Evolutionary conservation across 2,797 vertebrate species (phyloP).

Genomic region (Microchirus variegatus): DNA sequence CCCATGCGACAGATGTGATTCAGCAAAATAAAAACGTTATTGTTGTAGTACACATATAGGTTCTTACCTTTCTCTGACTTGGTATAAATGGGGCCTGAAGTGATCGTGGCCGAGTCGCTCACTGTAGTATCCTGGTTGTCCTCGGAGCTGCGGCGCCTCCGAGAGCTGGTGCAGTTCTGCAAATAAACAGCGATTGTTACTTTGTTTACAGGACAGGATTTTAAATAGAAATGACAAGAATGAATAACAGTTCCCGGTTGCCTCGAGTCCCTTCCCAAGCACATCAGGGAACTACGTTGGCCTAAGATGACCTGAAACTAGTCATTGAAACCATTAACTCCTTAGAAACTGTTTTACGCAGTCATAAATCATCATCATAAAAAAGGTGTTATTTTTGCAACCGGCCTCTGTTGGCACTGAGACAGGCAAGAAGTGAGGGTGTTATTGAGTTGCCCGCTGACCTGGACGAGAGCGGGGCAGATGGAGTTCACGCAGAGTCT

Average conservation of each 20-base stretch:
- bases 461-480: conserved; percentile 65
- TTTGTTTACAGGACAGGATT: too few relatives aligned
- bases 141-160: conserved; percentile 42
- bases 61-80: conserved; percentile 58
- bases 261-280: too few relatives aligned
- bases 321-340: too few relatives aligned
- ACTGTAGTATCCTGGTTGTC: conserved; percentile 50
- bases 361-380: too few relatives aligned
- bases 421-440: too few relatives aligned
- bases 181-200: not conserved
- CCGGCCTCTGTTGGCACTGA: too few relatives aligned
- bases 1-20: not conserved
- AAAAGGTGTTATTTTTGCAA: too few relatives aligned
- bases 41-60: not conserved
- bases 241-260: not conserved
- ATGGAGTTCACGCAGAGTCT: conserved; percentile 69
- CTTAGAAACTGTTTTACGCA: too few relatives aligned
- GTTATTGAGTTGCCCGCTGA: conserved; percentile 17
- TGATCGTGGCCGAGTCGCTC: conserved; percentile 71
- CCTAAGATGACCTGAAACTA: too few relatives aligned
- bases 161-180: conserved; percentile 65
- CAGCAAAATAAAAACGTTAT: not conserved
- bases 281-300: too few relatives aligned
- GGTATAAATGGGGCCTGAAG: conserved; percentile 65
- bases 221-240: not conserved